Conservation (phyloP, 1,140 invertebrate genomes). For the Hormaphis cornu region DNA sequence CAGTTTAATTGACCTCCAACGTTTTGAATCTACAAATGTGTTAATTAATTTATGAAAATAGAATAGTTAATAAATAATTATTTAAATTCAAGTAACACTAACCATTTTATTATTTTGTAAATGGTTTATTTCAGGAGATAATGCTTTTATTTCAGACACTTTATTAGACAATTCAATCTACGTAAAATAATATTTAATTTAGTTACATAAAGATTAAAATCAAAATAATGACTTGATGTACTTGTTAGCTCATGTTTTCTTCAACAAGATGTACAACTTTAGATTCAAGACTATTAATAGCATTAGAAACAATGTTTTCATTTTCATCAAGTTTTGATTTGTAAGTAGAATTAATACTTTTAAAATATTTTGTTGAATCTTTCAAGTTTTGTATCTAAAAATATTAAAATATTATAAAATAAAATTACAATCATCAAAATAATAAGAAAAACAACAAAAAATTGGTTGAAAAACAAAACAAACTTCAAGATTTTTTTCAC, state of each 20-base stretch:
- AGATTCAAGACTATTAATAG: constrained; percentile 1
- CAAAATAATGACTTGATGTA: constrained; percentile 10
- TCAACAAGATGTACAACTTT: constrained; percentile 11
- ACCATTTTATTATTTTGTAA: constrained; percentile 8
- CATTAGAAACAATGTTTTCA: constrained; percentile 8
- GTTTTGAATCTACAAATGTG: not conserved
- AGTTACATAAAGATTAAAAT: not conserved
- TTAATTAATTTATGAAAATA: too few species aligned
- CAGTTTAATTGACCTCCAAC: not conserved
- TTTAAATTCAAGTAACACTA: not conserved
- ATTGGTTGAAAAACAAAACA: not conserved
- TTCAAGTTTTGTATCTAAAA: constrained; percentile 11
- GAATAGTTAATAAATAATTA: not conserved
- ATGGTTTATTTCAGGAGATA: not conserved
- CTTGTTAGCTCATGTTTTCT: constrained; percentile 17
- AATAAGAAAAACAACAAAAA: not conserved
- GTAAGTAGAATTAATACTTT: not conserved
- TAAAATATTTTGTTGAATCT: constrained; percentile 21
- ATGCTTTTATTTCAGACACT: not conserved
- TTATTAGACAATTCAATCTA: constrained; percentile 7
- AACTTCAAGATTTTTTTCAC: constrained; percentile 14
- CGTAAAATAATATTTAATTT: not conserved
- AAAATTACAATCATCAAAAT: too few species aligned
- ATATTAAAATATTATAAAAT: not conserved
- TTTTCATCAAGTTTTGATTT: constrained; percentile 12